Percentiles rank a stretch among this genome's conserved stretches.
Conservation (phyloP, 2,113 vertebrate species). For the Calypte anna region DNA sequence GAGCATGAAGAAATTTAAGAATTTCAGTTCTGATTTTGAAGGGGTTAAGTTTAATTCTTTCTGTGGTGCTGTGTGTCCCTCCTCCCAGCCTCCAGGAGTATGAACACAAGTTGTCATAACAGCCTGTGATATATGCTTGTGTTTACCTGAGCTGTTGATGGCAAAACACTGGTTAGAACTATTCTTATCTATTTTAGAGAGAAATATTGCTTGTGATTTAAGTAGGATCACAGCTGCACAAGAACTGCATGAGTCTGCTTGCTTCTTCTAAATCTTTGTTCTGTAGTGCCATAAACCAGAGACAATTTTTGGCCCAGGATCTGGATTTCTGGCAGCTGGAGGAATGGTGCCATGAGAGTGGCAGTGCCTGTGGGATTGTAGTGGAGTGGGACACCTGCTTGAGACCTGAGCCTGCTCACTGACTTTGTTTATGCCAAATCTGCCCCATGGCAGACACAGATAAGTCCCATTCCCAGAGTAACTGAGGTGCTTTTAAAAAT, state of each 20-base stretch:
- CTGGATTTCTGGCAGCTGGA: not conserved
- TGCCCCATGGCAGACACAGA: not conserved
- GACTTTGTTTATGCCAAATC: not conserved
- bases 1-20: not conserved
- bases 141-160: constrained; percentile 18
- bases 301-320: not conserved
- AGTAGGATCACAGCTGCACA: not conserved
- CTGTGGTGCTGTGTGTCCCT: no score
- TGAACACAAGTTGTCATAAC: not conserved
- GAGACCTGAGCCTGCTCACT: not conserved
- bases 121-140: not conserved
- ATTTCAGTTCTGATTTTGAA: not conserved
- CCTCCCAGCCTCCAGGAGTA: no score
- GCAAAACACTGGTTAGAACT: not conserved
- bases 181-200: not conserved
- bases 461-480: not conserved
- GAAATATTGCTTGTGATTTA: not conserved
- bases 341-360: not conserved
- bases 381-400: not conserved
- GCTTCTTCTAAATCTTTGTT: not conserved
- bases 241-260: not conserved
- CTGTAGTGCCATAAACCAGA: not conserved
- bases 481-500: not conserved
- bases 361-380: not conserved
- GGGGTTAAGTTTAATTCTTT: not conserved